Conservation (phyloP, 2,888 invertebrate species). For the Bimastos eiseni region DNA sequence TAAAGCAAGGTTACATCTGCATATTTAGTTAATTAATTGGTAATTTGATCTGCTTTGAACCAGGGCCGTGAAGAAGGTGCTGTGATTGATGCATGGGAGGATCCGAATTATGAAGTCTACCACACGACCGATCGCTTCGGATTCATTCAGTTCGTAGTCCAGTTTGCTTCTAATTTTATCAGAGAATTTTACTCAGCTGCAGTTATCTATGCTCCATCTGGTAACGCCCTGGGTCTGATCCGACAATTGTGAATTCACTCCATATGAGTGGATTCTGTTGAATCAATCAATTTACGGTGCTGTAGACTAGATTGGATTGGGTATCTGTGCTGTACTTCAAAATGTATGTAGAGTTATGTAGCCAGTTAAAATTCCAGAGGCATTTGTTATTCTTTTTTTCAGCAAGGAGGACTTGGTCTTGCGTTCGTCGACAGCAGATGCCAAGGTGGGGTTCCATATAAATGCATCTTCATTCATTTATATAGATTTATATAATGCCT, state of each 20-base stretch:
- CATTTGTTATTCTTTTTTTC: not conserved
- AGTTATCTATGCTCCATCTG: not conserved
- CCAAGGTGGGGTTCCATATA: not conserved
- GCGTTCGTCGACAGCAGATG: not conserved
- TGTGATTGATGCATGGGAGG: slow-evolving; percentile 91
- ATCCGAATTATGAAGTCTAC: slow-evolving; percentile 90
- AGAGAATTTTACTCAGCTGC: no score
- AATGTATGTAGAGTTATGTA: not conserved
- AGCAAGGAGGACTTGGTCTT: not conserved
- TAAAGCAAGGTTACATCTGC: not conserved
- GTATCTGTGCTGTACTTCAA: not conserved
- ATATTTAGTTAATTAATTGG: not conserved
- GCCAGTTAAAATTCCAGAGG: not conserved
- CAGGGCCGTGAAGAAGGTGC: slow-evolving; percentile 38
- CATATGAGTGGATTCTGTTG: not conserved
- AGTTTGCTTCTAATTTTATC: not conserved
- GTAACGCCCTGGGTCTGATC: not conserved
- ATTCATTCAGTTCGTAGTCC: slow-evolving; percentile 77
- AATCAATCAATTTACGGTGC: not conserved
- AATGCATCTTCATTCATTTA: no score
- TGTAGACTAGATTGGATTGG: not conserved
- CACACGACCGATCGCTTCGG: slow-evolving; percentile 93
- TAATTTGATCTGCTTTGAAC: not conserved
- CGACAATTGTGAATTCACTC: not conserved
- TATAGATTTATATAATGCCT: no score